A percentile compares a stretch with the other conserved stretches of the same genome.
Evolutionary conservation across 1,140 invertebrate genomes (phyloP).

Genomic region (Pseudomyrmex concolor): DNA sequence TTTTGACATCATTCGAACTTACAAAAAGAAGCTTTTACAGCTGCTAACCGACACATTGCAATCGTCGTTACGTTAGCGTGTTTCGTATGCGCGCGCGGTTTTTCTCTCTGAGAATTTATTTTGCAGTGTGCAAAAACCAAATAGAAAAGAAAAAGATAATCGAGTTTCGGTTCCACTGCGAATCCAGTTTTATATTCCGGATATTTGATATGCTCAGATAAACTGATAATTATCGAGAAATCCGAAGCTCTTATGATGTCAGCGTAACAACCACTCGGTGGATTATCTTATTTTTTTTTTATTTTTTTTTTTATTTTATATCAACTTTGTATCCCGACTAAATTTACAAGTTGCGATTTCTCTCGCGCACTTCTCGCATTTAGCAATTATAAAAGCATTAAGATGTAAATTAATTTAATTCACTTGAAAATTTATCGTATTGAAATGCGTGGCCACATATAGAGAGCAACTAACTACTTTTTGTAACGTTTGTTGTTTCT

Average conservation of each 20-base stretch:
- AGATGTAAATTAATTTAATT: neutral
- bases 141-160: conserved; percentile 19
- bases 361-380: neutral
- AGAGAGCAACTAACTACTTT: neutral
- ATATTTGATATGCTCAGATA: conserved; percentile 25
- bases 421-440: neutral
- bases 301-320: no score
- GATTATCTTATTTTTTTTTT: conserved; percentile 1
- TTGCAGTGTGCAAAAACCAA: neutral
- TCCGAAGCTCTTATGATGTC: conserved; percentile 16
- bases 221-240: conserved; percentile 40
- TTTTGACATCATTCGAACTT: neutral
- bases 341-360: conserved; percentile 7
- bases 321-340: neutral
- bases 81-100: neutral
- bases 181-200: conserved; percentile 15
- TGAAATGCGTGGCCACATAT: neutral
- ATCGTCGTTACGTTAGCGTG: neutral
- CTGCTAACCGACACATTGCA: neutral
- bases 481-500: neutral
- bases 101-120: neutral
- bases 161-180: conserved; percentile 18
- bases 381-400: neutral
- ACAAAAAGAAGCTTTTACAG: conserved; percentile 26
- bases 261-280: neutral